phyloP scores from a whole-genome alignment of 2,113 vertebrate species.

The Spermophilus dauricus region DNA sequence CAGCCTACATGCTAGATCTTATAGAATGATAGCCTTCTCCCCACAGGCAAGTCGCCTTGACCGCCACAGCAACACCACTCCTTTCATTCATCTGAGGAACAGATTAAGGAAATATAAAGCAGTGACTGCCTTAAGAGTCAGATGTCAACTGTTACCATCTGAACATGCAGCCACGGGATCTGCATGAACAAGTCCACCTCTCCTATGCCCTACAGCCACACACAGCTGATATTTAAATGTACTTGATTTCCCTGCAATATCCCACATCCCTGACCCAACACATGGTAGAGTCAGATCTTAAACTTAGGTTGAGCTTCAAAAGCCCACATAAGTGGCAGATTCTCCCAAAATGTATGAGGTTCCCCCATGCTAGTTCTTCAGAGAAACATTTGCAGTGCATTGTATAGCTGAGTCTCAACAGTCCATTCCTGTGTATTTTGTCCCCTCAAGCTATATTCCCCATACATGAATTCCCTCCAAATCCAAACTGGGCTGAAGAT shows the following conservation, averaged over 20 bases:
- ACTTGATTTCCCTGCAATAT: background rate
- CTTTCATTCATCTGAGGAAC: no score
- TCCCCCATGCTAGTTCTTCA: background rate
- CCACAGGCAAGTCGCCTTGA: background rate
- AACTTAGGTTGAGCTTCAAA: background rate
- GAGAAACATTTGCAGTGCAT: background rate
- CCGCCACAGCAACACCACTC: background rate
- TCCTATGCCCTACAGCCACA: background rate
- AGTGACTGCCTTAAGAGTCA: background rate
- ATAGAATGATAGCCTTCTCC: background rate
- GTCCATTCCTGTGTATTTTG: background rate
- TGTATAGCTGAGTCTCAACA: background rate
- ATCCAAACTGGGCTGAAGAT: background rate
- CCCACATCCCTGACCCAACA: no score
- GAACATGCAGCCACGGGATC: background rate
- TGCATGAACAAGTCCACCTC: rapidly evolving
- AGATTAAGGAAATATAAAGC: background rate
- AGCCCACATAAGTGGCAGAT: background rate
- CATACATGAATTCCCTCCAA: background rate
- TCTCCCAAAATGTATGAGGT: background rate
- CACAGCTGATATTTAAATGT: background rate
- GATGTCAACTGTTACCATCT: background rate
- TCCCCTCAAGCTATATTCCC: background rate
- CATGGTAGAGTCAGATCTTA: no score
- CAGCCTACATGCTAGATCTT: background rate